Conservation (phyloP, 2,113 vertebrate species). For the Pygoscelis adeliae region DNA sequence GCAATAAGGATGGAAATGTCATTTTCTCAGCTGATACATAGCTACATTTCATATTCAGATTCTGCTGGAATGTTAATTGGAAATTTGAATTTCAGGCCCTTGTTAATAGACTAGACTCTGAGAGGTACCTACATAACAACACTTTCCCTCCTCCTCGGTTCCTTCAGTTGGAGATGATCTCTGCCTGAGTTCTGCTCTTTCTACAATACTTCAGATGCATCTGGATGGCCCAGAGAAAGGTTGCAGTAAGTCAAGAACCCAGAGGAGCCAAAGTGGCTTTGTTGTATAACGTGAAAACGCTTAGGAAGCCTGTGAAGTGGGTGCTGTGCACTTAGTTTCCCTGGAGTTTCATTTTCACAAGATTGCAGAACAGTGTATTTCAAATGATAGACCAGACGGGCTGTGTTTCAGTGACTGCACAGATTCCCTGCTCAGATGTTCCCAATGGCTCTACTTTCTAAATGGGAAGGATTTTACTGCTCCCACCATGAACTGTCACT, state of each 20-base stretch:
- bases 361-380: not conserved
- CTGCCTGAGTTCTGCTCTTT: not conserved
- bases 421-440: slow-evolving; percentile 9
- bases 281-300: accelerated
- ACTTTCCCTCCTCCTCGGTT: not conserved
- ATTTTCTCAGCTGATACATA: not conserved
- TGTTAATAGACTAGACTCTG: not conserved
- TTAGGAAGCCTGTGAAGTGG: not conserved
- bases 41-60: not conserved
- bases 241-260: not conserved
- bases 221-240: not conserved
- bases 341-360: not conserved
- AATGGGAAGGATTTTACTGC: not conserved
- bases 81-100: not conserved
- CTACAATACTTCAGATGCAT: not conserved
- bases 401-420: not conserved
- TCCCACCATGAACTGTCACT: not conserved
- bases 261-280: not conserved
- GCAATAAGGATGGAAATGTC: not conserved
- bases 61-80: not conserved
- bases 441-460: not conserved
- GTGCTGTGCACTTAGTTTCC: not conserved
- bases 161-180: not conserved
- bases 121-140: not conserved
- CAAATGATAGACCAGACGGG: not conserved